phyloP scores from a whole-genome alignment of 2,888 invertebrate genomes.

The Ramazzottius varieornatus region DNA sequence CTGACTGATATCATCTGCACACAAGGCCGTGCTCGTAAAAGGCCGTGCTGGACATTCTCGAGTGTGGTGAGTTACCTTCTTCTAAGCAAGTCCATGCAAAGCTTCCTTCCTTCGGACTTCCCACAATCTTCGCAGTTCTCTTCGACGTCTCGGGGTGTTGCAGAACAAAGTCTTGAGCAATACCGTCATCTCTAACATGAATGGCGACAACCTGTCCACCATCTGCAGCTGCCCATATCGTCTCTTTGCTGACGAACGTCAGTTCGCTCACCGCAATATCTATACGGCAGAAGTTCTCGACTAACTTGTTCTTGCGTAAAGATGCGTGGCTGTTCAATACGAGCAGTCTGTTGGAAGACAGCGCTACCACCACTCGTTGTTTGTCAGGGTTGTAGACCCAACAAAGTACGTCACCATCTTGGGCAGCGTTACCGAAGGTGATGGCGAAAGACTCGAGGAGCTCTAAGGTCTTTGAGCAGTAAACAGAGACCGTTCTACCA shows the following conservation, averaged over 20 bases:
- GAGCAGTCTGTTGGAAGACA: neutral
- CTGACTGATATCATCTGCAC: too few species aligned
- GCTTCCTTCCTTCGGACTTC: neutral
- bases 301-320: slow-evolving; percentile 31
- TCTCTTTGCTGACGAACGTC: neutral
- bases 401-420: slow-evolving; percentile 7
- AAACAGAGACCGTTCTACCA: neutral
- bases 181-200: neutral
- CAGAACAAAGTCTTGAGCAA: neutral
- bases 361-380: slow-evolving; percentile 7
- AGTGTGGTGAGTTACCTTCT: too few species aligned
- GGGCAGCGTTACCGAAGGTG: slow-evolving; percentile 21
- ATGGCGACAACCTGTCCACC: neutral
- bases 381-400: slow-evolving; percentile 10
- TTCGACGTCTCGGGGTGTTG: neutral
- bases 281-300: slow-evolving; percentile 40
- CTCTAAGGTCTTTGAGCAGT: neutral
- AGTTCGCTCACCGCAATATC: slow-evolving; percentile 24
- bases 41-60: too few species aligned
- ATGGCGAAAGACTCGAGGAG: neutral
- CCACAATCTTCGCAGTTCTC: neutral
- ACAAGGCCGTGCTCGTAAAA: too few species aligned
- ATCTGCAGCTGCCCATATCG: neutral
- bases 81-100: neutral
- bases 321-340: slow-evolving; percentile 29